Conservation (phyloP, 2,113 vertebrate genomes). For the Hucho hucho region DNA sequence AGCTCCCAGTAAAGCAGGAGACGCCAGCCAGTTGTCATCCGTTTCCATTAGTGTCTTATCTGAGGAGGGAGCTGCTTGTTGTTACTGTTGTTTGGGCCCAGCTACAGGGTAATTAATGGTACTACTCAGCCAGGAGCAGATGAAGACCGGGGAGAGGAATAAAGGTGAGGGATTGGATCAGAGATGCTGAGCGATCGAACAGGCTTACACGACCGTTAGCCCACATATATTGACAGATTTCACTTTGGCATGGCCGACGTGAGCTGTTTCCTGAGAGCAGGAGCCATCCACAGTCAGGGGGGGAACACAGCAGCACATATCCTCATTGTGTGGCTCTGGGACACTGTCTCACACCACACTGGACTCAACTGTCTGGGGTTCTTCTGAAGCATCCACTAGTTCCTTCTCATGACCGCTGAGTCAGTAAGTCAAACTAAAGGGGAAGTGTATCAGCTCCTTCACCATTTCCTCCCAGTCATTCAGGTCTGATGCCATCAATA, state of each 20-base stretch:
- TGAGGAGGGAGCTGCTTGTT: too few relatives aligned
- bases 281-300: slow-evolving; percentile 2
- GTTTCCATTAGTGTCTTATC: too few relatives aligned
- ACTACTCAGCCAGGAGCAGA: too few relatives aligned
- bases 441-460: too few relatives aligned
- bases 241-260: slow-evolving; percentile 12
- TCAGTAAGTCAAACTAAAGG: not conserved
- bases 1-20: too few relatives aligned
- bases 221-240: slow-evolving; percentile 51
- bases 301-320: slow-evolving; percentile 2
- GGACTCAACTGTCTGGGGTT: not conserved
- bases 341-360: slow-evolving; percentile 3
- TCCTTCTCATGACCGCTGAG: not conserved
- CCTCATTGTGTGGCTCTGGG: slow-evolving; percentile 15
- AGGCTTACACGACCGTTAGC: slow-evolving; percentile 57
- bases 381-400: not conserved
- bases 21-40: too few relatives aligned
- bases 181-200: slow-evolving; percentile 52
- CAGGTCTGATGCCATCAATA: too few relatives aligned
- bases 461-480: too few relatives aligned
- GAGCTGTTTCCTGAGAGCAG: slow-evolving; percentile 35
- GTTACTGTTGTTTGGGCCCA: too few relatives aligned
- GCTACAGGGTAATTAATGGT: too few relatives aligned
- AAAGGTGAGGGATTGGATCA: slow-evolving; percentile 58
- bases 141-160: slow-evolving; percentile 42